Evolutionary conservation across 2,888 invertebrate genomes (phyloP), one percentile per base, ranked within the genome.

Genomic region (Noctua pronuba): DNA sequence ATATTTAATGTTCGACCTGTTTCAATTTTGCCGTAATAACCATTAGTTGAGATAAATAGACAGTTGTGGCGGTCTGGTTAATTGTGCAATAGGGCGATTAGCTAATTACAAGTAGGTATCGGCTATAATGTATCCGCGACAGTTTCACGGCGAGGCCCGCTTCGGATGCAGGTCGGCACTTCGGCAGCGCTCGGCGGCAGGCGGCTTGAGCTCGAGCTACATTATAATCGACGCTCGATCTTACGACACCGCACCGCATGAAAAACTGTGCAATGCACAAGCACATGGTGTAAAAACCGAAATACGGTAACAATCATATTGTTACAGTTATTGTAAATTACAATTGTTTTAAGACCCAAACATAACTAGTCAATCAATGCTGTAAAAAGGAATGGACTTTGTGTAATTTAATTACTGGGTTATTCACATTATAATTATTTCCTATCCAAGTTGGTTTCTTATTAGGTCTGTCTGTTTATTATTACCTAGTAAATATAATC

Each of bases 41-140:
- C 77, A 85, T 86, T 86, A 82, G 83, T 86, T 80, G 71, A 85
- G 80, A 89, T 89, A 87, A 86, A 84, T 83, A 83, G 71, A 75
- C 75, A 85, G 83, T 83, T 76, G 78, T 75, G 72, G 75, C 66
- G 82, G 75, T 80, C 87, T 81, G 81, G 89, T 88, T 87, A 80
- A 89, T 92, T 92, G 91, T 88, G 93, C 89, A 92, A 93, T 88
- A 76, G 68, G 76, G 77, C 89, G 85, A 91, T 92, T 92, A 92
- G 92, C 91, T 93, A 91, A 92, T 92, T 92, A 90, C 86, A 83
- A 88, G 83, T 88, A 83, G 87, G 86, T 88, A 87, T 86, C 80
- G 76, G 78, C 80, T 74, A 71, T 70, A 79, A 76, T 79, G 80
- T 89, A 84, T 82, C 83, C 74, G 86, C 75, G 79, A 86, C 75